phyloP scores from a whole-genome alignment of 2,113 vertebrate genomes.

The Psittacus erithacus region DNA sequence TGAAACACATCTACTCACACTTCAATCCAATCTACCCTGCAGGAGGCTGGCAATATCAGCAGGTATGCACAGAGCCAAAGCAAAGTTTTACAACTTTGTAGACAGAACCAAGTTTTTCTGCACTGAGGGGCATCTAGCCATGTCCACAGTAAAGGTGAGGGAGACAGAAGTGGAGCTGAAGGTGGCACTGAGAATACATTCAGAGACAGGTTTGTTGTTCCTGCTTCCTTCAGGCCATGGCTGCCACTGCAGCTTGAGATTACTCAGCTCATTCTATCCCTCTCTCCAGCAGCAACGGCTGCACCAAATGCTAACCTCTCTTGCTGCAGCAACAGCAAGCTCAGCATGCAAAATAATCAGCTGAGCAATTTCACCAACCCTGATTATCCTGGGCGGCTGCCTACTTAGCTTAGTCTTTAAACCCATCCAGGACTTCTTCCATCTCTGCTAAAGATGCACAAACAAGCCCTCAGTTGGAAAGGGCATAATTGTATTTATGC shows the following conservation, averaged over 20 bases:
- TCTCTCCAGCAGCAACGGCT: neutral
- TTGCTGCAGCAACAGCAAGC: neutral
- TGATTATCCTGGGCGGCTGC: conserved; percentile 41
- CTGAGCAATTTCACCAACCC: neutral
- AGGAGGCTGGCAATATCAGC: neutral
- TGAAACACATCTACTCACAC: neutral
- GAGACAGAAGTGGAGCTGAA: neutral
- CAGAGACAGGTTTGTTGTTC: neutral
- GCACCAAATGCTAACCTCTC: neutral
- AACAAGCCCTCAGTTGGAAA: neutral
- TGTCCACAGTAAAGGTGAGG: neutral
- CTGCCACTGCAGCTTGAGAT: neutral
- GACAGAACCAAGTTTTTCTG: neutral
- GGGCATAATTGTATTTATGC: neutral
- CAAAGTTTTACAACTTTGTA: neutral
- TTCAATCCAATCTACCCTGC: neutral
- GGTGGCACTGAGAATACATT: neutral
- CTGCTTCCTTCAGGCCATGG: neutral
- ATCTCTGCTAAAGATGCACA: neutral
- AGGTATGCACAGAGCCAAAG: neutral
- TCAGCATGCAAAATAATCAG: conserved; percentile 24
- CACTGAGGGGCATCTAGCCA: neutral
- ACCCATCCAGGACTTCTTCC: neutral
- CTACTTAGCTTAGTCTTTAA: conserved; percentile 21
- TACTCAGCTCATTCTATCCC: neutral